Evolutionary conservation across 2,113 vertebrate species (phyloP).

Genomic region (Manacus vitellinus): DNA sequence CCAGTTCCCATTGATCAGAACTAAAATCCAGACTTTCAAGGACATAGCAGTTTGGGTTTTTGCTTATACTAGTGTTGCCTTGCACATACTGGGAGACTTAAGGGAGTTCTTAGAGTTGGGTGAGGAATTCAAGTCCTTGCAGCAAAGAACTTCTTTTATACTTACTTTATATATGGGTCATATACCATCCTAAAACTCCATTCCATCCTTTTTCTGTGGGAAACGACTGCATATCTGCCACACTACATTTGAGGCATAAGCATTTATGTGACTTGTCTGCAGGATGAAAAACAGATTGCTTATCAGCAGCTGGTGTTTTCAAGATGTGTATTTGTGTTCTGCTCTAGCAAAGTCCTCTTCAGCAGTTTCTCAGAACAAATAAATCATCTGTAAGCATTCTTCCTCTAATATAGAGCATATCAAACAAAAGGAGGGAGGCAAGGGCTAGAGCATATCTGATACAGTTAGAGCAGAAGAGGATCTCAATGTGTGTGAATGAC

Average conservation of each 20-base stretch:
- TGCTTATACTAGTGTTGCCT: not conserved
- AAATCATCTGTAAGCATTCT: not conserved
- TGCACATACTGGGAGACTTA: not conserved
- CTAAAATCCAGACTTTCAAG: not conserved
- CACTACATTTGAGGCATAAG: not conserved
- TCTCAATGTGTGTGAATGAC: accelerated
- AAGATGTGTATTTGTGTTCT: not conserved
- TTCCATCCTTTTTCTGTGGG: not conserved
- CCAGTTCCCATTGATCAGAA: not conserved
- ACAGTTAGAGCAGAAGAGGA: not conserved
- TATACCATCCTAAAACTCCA: not conserved
- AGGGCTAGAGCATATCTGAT: not conserved
- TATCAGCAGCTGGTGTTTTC: not conserved
- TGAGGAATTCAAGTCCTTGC: not conserved
- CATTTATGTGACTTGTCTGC: not conserved
- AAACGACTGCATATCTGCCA: not conserved
- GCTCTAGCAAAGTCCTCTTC: not conserved
- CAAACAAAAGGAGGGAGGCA: not conserved
- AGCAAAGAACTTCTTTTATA: not conserved
- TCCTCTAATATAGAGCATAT: not conserved
- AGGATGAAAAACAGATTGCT: not conserved
- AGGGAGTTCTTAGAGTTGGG: not conserved
- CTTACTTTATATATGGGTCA: not conserved
- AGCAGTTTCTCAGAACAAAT: not conserved
- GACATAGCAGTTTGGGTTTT: accelerated